Conservation (phyloP, 2,113 vertebrate genomes). For the Epinephelus fuscoguttatus region DNA sequence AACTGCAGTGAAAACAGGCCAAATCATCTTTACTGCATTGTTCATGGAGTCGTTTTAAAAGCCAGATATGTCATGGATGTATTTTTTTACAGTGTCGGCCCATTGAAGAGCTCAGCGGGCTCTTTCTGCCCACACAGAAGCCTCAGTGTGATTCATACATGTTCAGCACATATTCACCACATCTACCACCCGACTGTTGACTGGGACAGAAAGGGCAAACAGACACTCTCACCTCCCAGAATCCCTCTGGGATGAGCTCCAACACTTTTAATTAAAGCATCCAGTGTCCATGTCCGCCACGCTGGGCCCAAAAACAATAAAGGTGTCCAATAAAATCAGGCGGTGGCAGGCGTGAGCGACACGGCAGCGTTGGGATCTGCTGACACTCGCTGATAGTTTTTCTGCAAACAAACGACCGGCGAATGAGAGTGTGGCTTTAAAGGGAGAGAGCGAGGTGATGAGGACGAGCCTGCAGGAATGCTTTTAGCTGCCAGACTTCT, state of each 20-base stretch:
- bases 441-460: conserved; percentile 2
- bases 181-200: not conserved
- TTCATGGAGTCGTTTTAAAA: too few relatives aligned
- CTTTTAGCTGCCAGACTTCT: conserved; percentile 42
- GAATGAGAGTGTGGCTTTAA: conserved; percentile 30
- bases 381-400: conserved; percentile 21
- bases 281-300: not conserved
- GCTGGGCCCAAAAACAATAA: conserved; percentile 48
- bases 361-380: not conserved
- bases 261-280: conserved; percentile 56
- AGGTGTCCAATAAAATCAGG: conserved; percentile 59
- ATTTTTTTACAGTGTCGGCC: not conserved
- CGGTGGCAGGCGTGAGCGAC: not conserved
- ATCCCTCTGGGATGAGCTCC: conserved; percentile 30
- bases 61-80: too few relatives aligned
- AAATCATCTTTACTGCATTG: too few relatives aligned
- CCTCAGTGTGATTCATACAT: conserved; percentile 14
- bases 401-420: conserved; percentile 18
- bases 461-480: conserved; percentile 39
- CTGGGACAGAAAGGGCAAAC: not conserved
- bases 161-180: conserved; percentile 7
- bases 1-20: too few relatives aligned
- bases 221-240: conserved; percentile 1
- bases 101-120: not conserved
- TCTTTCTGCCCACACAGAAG: not conserved